Base-by-base conservation (phyloP, 2,888 invertebrate species). In the Syritta pipiens region DNA sequence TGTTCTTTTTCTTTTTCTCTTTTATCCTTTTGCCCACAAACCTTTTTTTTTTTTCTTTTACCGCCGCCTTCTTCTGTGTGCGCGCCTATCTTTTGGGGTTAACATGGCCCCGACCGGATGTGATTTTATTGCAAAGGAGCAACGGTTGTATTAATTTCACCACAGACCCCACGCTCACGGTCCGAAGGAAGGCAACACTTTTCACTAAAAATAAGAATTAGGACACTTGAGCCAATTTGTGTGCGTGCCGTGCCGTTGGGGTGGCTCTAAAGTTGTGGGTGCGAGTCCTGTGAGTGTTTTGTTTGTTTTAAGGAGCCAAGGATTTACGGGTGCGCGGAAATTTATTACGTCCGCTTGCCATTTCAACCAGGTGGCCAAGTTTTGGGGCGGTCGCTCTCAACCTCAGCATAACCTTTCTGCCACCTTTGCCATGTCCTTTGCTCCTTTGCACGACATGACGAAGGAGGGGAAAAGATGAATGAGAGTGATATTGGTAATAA, bases 401-500 rank as follows among this genome's bases (percentile, higher is more conserved):
- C 14, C 6, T 6, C 28, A 6, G n/a, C 7, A 9, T 28, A 26
- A 37, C 46, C 48, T n/a, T n/a, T n/a, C n/a, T n/a, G n/a, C n/a
- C n/a, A n/a, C n/a, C n/a, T n/a, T n/a, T n/a, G n/a, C n/a, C n/a
- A n/a, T n/a, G n/a, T n/a, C n/a, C n/a, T n/a, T n/a, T n/a, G n/a
- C n/a, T n/a, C n/a, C n/a, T n/a, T n/a, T n/a, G n/a, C 17, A 37
- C 14, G 12, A 9, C n/a, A 6, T 3, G 3, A 1, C 9, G 1
- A 35, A 35, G 35, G 14, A 35, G 14, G 4, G 9, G 17, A 14
- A 37, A 5, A 37, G 17, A 37, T 14, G 14, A 37, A 37, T 7
- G 19, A 17, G 71, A 77, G 46, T 46, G 69, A 76, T 76, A 76
- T 69, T 76, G 76, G 63, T 32, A 65, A 65, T 63, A 60, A 60